These are phyloP conservation scores for Peribatodes rhomboidaria DNA, from an alignment of 2,888 invertebrate genomes.

Conservation along the genomic window DNA sequence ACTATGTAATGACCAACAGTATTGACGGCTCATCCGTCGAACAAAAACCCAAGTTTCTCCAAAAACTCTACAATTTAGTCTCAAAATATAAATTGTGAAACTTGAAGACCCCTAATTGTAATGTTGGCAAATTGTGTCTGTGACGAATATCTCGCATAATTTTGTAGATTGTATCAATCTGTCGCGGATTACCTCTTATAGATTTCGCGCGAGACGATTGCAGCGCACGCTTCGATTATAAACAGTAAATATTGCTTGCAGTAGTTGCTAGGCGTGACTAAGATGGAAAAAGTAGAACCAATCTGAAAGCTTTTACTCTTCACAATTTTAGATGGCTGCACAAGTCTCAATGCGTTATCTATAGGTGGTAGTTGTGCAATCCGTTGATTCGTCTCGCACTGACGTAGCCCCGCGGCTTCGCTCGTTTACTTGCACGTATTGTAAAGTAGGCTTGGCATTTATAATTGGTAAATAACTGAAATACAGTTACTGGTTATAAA, in stretches of 20 bases:
- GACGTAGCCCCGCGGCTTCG: neutral
- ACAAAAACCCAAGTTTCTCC: conserved; percentile 10
- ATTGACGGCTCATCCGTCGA: neutral
- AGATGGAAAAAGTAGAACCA: too few relatives aligned
- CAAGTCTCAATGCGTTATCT: too few relatives aligned
- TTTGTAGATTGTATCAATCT: conserved; percentile 40
- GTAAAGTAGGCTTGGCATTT: conserved; percentile 29
- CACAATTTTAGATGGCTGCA: too few relatives aligned
- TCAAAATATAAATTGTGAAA: conserved; percentile 6
- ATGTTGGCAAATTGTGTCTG: conserved; percentile 20
- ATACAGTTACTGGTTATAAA: conserved; percentile 37
- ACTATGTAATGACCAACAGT: neutral
- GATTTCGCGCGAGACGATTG: neutral
- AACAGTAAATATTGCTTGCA: too few relatives aligned
- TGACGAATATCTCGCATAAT: conserved; percentile 23
- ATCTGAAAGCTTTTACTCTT: too few relatives aligned
- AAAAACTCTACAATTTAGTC: conserved; percentile 13
- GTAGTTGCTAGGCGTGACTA: neutral
- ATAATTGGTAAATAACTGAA: conserved; percentile 29
- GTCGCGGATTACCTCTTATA: neutral
- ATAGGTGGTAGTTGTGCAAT: too few relatives aligned
- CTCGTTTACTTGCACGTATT: conserved; percentile 1
- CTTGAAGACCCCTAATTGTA: conserved; percentile 18
- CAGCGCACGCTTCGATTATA: too few relatives aligned
- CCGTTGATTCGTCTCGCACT: conserved; percentile 1